Base-by-base conservation (phyloP, 1,140 invertebrate genomes). In the Schlechtendalia chinensis region DNA sequence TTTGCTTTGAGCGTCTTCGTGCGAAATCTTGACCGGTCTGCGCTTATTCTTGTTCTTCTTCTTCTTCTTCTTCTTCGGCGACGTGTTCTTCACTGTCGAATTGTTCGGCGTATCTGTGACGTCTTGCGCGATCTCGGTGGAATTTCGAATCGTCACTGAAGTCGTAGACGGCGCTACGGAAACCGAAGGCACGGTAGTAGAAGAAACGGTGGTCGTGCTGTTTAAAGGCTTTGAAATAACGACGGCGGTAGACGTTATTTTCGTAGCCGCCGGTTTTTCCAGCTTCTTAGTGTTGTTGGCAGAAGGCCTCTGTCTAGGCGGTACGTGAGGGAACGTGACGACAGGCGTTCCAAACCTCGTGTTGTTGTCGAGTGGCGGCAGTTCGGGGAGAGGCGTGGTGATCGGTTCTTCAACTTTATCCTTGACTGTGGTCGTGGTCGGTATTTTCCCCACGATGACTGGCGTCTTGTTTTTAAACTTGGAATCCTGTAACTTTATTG, bases 21-120 rank as follows among this genome's bases (percentile, higher is more conserved):
- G 47, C 1, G 85, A 83, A 65, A 85, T 85, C 0, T 84, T 83
- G 39, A 85, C 81, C 14, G 89, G 89, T 4, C 88, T 86, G 79
- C 89, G 87, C n/a, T 88, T 86, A 53, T 86, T 88, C 67, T 90
- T 90, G 82, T 89, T 90, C 83, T 89, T 90, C 86, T 90, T 91
- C 11, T 82, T 83, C 56, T 84, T 81, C 8, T 83, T 84, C 63
- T 84, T 82, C 53, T 84, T 84, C 14, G 67, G 74, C 74, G 17
- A 71, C 53, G 22, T 83, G 72, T 61, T 82, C 69, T 47, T 82
- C 67, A 63, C 39, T 10, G 72, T 77, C 24, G 74, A 58, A 22
- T 82, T 82, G 65, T 81, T 69, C 0, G 67, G 50, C n/a, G n/a
- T n/a, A 16, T 69, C 67, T 83, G 82, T 83, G 10, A 24, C 14